Evolutionary conservation across 2,113 vertebrate genomes (phyloP).

Genomic region (Catharus bicknelli): DNA sequence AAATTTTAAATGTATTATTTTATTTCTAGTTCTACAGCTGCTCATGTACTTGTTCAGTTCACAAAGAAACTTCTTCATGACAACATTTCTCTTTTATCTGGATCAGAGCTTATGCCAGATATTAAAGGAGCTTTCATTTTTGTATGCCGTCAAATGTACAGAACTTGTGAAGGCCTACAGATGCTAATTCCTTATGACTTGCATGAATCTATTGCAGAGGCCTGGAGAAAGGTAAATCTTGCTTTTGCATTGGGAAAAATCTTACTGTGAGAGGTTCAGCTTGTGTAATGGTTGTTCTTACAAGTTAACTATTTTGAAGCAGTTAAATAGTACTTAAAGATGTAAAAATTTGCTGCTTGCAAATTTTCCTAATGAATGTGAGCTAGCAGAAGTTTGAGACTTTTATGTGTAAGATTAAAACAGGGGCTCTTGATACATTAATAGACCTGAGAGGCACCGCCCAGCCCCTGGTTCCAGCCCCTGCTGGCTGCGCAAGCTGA

Average conservation of each 20-base stretch:
- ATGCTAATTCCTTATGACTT: conserved; percentile 81
- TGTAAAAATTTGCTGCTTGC: not conserved
- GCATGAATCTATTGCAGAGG: conserved; percentile 81
- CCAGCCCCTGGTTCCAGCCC: no score
- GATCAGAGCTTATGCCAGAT: conserved; percentile 63
- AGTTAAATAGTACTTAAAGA: not conserved
- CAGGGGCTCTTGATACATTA: not conserved
- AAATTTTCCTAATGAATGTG: not conserved
- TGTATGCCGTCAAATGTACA: conserved; percentile 90
- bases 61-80: conserved; percentile 87
- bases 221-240: conserved; percentile 87
- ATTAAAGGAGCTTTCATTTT: conserved; percentile 91
- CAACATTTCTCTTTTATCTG: conserved; percentile 69
- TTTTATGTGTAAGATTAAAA: not conserved
- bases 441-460: not conserved
- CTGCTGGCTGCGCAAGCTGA: no score
- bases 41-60: conserved; percentile 84
- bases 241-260: not conserved
- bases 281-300: not conserved
- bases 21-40: conserved; percentile 79
- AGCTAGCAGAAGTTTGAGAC: not conserved
- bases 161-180: conserved; percentile 91
- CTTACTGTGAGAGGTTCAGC: not conserved
- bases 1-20: conserved; percentile 15
- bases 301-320: not conserved